Evolutionary conservation across 2,113 vertebrate species (phyloP).

Genomic region (Orycteropus afer): DNA sequence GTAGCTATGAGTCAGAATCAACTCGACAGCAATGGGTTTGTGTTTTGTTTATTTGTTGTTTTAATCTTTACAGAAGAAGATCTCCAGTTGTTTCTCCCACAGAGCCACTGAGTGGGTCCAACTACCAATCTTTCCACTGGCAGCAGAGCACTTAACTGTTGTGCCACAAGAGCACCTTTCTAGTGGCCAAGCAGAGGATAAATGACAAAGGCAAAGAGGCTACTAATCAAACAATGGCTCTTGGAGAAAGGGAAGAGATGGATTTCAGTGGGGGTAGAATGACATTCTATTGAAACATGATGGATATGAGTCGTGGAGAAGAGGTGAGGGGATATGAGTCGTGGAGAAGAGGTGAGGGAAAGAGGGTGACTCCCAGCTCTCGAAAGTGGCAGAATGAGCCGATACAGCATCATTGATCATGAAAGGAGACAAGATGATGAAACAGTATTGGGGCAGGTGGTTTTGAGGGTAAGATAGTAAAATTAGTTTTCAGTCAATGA

Average conservation of each 20-base stretch:
- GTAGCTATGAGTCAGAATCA: neutral
- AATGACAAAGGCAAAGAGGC: neutral
- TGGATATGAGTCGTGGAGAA: neutral
- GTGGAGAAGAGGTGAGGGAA: neutral
- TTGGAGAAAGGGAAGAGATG: neutral
- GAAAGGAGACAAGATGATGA: neutral
- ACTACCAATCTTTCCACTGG: neutral
- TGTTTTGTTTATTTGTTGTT: neutral
- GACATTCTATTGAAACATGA: neutral
- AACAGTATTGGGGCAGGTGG: neutral
- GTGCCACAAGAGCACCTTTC: neutral
- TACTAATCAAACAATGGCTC: neutral
- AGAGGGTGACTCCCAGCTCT: neutral
- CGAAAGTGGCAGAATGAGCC: neutral
- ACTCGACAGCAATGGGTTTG: neutral
- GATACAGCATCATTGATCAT: fast-evolving
- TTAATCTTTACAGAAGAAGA: neutral
- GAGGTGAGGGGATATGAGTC: neutral
- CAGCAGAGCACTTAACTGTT: neutral
- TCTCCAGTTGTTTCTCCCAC: neutral
- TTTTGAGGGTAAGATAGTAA: neutral
- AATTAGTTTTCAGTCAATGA: neutral
- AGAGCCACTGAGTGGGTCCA: neutral
- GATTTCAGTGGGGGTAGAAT: neutral
- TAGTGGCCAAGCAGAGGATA: neutral